phyloP scores from a whole-genome alignment of 2,888 invertebrate genomes.

The Oligia latruncula region DNA sequence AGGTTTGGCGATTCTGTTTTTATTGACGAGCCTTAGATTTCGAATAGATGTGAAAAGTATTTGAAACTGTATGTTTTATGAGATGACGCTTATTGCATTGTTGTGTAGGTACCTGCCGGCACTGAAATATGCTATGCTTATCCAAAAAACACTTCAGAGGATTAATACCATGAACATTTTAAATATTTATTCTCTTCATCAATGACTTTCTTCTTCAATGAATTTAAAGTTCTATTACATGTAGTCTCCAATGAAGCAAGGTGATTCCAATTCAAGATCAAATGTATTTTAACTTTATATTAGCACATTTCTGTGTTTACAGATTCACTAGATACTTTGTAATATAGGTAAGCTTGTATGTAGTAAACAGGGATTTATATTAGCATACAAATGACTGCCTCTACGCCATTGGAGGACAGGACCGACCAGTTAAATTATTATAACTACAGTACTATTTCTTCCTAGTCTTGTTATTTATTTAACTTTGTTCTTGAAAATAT shows the following conservation, averaged over 20 bases:
- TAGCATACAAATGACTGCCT: conserved; percentile 38
- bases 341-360: neutral
- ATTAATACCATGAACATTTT: too few relatives aligned
- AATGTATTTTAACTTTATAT: too few relatives aligned
- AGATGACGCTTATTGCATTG: too few relatives aligned
- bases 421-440: conserved; percentile 22
- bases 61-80: too few relatives aligned
- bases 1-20: neutral
- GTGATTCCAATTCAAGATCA: neutral
- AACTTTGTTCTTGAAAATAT: neutral
- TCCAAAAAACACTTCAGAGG: too few relatives aligned
- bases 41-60: neutral
- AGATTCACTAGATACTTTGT: neutral
- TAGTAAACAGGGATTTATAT: conserved; percentile 28
- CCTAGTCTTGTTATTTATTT: neutral
- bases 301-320: neutral
- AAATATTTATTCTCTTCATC: too few relatives aligned
- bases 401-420: conserved; percentile 20
- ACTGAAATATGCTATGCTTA: too few relatives aligned
- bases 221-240: neutral
- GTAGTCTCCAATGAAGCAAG: neutral
- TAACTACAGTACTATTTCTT: neutral
- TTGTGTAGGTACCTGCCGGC: too few relatives aligned
- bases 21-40: neutral
- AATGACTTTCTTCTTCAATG: neutral